A percentile compares a stretch with the other conserved stretches of the same genome.
Conservation (phyloP, 2,888 invertebrate species). For the Drosophila seclusa region DNA sequence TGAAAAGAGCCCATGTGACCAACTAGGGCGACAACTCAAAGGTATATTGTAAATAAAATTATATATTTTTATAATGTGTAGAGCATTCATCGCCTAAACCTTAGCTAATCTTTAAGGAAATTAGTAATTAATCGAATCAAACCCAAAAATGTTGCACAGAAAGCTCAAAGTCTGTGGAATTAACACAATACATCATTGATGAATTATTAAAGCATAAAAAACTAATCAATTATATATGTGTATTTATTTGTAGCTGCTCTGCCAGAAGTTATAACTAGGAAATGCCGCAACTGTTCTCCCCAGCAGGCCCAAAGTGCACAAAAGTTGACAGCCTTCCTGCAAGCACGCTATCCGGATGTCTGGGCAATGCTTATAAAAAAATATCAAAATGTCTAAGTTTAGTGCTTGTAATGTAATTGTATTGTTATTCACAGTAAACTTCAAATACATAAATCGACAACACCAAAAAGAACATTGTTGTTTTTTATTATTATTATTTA, state of each 20-base stretch:
- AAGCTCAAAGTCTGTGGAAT: background rate
- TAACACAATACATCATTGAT: no score
- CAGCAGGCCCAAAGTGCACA: constrained; percentile 86
- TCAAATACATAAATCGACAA: constrained; percentile 17
- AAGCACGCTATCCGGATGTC: constrained; percentile 86
- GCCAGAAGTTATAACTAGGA: constrained; percentile 86
- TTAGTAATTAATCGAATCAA: background rate
- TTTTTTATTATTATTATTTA: constrained; percentile 1
- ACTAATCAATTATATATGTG: background rate
- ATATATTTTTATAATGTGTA: background rate
- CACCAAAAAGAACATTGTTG: background rate
- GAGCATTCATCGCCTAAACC: background rate
- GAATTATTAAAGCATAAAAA: background rate
- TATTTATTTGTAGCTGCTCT: constrained; percentile 73
- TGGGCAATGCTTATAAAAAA: constrained; percentile 86
- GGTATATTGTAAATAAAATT: constrained; percentile 83
- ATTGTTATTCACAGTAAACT: constrained; percentile 24
- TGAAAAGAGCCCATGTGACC: constrained; percentile 87
- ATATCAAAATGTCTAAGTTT: constrained; percentile 78
- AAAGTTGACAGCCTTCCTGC: constrained; percentile 86
- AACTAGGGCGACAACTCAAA: constrained; percentile 87
- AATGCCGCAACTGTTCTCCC: constrained; percentile 86
- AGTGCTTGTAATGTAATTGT: constrained; percentile 28
- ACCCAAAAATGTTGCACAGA: background rate
- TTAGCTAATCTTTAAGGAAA: background rate